These are phyloP conservation scores for Dolichoris vasculosae DNA, from an alignment of 1,140 invertebrate genomes.

Conservation along the genomic window DNA sequence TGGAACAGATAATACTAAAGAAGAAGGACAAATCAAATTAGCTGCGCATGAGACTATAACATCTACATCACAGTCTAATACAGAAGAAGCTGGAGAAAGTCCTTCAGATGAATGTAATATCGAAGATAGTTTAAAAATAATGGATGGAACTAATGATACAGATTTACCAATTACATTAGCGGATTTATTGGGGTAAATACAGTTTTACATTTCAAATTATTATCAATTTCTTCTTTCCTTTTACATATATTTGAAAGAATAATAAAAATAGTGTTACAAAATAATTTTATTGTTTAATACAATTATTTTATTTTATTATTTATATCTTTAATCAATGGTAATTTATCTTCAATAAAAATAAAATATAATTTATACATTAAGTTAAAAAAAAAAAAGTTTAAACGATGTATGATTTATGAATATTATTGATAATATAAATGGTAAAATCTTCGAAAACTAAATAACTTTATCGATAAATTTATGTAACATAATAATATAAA, in stretches of 20 bases:
- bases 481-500: no score
- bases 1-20: constrained; percentile 86
- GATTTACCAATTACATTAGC: constrained; percentile 80
- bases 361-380: no score
- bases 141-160: constrained; percentile 70
- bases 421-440: no score
- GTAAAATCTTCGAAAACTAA: no score
- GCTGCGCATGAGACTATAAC: constrained; percentile 82
- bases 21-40: constrained; percentile 85
- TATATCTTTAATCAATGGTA: no score
- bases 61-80: constrained; percentile 78
- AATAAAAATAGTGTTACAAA: background rate
- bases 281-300: no score
- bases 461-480: no score
- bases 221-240: background rate
- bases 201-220: background rate
- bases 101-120: constrained; percentile 77
- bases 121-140: constrained; percentile 74
- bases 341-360: no score
- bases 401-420: no score
- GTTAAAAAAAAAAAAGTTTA: no score
- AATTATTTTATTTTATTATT: no score
- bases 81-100: constrained; percentile 79
- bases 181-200: constrained; percentile 83
- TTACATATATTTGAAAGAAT: no score